These are phyloP conservation scores for Myripristis murdjan DNA, from an alignment of 2,797 vertebrate species.

Conservation along the genomic window DNA sequence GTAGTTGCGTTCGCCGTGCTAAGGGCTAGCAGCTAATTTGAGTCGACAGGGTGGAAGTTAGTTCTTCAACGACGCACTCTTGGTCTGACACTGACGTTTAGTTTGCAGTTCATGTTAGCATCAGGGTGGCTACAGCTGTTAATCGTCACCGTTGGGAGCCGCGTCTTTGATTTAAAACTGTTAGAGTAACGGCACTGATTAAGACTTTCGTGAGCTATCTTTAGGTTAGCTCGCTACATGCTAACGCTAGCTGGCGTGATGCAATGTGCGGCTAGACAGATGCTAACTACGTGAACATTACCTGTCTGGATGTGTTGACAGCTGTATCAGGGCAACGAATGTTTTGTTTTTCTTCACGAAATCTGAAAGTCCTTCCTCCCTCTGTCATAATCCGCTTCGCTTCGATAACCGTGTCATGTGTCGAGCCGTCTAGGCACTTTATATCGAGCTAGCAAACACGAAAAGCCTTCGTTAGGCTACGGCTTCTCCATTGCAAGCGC, in stretches of 20 bases:
- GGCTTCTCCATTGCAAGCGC: constrained; percentile 58
- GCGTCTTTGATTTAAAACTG: background rate
- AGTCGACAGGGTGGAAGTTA: constrained; percentile 12
- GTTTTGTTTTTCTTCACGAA: constrained; percentile 46
- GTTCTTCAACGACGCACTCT: background rate
- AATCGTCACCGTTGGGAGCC: background rate
- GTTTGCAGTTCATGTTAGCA: constrained; percentile 1
- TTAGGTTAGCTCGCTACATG: constrained; percentile 23
- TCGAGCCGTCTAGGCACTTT: background rate
- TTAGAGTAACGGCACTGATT: background rate
- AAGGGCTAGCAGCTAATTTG: background rate
- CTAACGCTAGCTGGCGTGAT: constrained; percentile 59
- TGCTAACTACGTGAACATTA: constrained; percentile 55
- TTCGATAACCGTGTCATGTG: constrained; percentile 11
- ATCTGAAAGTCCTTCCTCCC: constrained; percentile 23
- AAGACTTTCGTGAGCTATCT: background rate
- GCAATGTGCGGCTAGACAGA: constrained; percentile 67
- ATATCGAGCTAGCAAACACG: background rate
- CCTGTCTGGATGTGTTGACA: constrained; percentile 60
- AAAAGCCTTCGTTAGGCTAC: constrained; percentile 32
- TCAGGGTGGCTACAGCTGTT: accelerated
- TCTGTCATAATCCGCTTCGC: constrained; percentile 71
- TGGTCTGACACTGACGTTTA: accelerated
- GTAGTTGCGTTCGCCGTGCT: background rate
- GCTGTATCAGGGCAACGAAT: constrained; percentile 58